phyloP scores from a whole-genome alignment of 1,140 invertebrate genomes.

The Spodoptera litura region DNA sequence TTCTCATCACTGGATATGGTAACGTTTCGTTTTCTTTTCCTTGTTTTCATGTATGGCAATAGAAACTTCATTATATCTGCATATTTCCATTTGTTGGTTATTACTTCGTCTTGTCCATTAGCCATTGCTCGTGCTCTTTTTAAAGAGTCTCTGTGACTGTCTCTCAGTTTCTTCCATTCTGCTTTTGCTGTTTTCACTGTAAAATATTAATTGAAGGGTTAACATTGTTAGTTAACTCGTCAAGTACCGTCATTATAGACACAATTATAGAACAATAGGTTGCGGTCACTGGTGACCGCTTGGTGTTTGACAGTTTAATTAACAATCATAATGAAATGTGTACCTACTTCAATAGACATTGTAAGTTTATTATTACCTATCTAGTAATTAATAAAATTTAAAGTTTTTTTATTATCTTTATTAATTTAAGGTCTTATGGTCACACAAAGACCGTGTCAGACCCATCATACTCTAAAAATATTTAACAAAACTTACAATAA shows the following conservation, averaged over 20 bases:
- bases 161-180: conserved; percentile 41
- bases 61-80: conserved; percentile 42
- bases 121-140: conserved; percentile 14
- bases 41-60: conserved; percentile 31
- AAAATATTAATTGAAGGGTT: not conserved
- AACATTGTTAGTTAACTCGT: not conserved
- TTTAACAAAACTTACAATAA: no score
- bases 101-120: not conserved
- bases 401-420: no score
- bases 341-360: no score
- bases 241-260: no score
- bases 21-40: conserved; percentile 15
- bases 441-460: no score
- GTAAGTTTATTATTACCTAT: no score
- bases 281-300: no score
- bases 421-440: no score
- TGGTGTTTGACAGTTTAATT: no score
- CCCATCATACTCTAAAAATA: no score
- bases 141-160: conserved; percentile 39
- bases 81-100: conserved; percentile 41
- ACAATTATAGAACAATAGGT: no score
- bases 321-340: not conserved
- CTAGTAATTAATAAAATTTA: no score
- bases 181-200: conserved; percentile 42
- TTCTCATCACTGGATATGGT: conserved; percentile 24